Conservation (phyloP, 2,113 vertebrate species). For the Asarcornis scutulata region DNA sequence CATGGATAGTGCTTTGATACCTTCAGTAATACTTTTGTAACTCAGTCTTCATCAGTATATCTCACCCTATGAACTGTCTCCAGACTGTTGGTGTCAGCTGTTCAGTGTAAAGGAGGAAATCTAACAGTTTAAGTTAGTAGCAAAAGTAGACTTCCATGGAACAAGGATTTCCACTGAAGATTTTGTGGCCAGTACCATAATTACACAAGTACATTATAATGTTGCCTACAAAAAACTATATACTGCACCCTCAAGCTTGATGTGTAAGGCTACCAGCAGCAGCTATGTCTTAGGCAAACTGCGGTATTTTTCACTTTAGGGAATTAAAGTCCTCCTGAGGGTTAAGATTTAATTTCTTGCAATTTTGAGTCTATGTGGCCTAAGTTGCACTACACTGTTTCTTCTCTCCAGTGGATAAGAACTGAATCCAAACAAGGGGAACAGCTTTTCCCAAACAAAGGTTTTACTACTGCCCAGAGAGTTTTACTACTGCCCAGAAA, state of each 20-base stretch:
- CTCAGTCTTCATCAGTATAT: neutral
- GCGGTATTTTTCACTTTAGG: neutral
- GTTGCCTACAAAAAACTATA: neutral
- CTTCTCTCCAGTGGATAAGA: neutral
- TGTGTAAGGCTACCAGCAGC: neutral
- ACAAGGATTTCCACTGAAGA: neutral
- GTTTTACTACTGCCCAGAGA: neutral
- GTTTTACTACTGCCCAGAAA: too few relatives aligned
- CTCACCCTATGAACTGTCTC: neutral
- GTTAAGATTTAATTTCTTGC: neutral
- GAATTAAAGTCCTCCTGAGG: neutral
- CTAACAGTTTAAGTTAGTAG: neutral
- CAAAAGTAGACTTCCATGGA: neutral
- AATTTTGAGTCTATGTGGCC: neutral
- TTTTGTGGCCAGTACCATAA: neutral
- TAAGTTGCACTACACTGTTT: neutral
- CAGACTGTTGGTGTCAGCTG: neutral
- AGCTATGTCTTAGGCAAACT: neutral
- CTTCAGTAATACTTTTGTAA: neutral
- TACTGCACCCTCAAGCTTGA: neutral
- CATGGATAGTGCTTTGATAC: accelerated
- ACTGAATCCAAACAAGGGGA: neutral
- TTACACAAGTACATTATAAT: neutral
- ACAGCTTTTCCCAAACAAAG: neutral
- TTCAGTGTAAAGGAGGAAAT: neutral